These are phyloP conservation scores for Pteropus rufus DNA, from an alignment of 2,797 vertebrate species.

Conservation along the genomic window DNA sequence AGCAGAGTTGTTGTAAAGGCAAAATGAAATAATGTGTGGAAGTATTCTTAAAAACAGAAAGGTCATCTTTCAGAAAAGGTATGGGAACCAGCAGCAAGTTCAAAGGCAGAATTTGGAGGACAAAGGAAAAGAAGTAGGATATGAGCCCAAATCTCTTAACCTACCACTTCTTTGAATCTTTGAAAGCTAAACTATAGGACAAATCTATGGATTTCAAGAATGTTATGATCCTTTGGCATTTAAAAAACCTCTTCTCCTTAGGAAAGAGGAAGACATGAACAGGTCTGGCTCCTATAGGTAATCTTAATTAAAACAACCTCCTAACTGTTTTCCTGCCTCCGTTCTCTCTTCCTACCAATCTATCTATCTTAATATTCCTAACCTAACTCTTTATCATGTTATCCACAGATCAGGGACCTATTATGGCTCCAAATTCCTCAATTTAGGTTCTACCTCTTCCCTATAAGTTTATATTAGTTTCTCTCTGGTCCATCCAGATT, in stretches of 20 bases:
- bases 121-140: background rate
- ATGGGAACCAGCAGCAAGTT: background rate
- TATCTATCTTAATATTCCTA: background rate
- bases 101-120: background rate
- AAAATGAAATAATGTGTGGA: background rate
- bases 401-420: background rate
- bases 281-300: background rate
- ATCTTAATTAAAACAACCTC: slow-evolving; percentile 17
- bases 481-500: background rate
- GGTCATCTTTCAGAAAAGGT: background rate
- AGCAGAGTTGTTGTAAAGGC: background rate
- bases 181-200: background rate
- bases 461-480: background rate
- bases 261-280: background rate
- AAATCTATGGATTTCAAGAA: slow-evolving; percentile 10
- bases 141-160: background rate
- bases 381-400: background rate
- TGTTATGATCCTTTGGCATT: background rate
- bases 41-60: background rate
- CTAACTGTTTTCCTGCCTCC: background rate
- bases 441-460: background rate
- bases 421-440: background rate
- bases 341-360: background rate
- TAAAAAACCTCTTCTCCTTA: background rate
- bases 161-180: background rate